A percentile compares a stretch with the other conserved stretches of the same genome.
Conservation (phyloP, 2,113 vertebrate genomes). For the Phasianus colchicus region DNA sequence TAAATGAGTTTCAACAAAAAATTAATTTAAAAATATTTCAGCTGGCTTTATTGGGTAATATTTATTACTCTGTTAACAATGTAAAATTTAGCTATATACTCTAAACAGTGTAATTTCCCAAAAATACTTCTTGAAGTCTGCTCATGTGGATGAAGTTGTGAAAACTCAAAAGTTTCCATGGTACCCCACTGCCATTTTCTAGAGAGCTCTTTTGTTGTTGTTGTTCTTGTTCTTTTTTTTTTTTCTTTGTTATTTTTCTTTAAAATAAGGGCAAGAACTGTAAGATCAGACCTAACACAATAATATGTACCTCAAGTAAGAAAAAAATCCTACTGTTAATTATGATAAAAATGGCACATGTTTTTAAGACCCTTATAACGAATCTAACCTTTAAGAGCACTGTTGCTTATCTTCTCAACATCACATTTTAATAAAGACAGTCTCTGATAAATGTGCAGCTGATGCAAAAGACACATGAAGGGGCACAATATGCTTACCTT, state of each 20-base stretch:
- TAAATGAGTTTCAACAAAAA: not conserved
- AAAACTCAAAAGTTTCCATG: not conserved
- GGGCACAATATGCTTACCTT: conserved; percentile 33
- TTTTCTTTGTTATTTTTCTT: not conserved
- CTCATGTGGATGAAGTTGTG: not conserved
- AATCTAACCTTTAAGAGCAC: conserved; percentile 71
- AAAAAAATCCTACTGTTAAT: not conserved
- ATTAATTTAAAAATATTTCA: not conserved
- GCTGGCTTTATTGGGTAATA: not conserved
- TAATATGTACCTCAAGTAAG: conserved; percentile 10
- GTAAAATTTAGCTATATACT: not conserved
- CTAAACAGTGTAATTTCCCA: not conserved
- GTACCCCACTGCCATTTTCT: not conserved
- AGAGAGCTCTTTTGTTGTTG: not conserved
- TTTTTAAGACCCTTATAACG: conserved; percentile 55
- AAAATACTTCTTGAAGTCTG: not conserved
- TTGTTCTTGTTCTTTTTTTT: not conserved
- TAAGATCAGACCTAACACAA: not conserved
- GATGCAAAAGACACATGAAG: conserved; percentile 62
- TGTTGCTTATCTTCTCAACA: conserved; percentile 60
- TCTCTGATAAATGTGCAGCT: conserved; percentile 69
- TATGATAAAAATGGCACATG: conserved; percentile 34
- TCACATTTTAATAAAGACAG: conserved; percentile 67
- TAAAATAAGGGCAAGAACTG: not conserved
- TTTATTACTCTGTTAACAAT: not conserved